These are phyloP conservation scores for Hoplias malabaricus DNA, from an alignment of 2,113 vertebrate genomes.

Conservation along the genomic window DNA sequence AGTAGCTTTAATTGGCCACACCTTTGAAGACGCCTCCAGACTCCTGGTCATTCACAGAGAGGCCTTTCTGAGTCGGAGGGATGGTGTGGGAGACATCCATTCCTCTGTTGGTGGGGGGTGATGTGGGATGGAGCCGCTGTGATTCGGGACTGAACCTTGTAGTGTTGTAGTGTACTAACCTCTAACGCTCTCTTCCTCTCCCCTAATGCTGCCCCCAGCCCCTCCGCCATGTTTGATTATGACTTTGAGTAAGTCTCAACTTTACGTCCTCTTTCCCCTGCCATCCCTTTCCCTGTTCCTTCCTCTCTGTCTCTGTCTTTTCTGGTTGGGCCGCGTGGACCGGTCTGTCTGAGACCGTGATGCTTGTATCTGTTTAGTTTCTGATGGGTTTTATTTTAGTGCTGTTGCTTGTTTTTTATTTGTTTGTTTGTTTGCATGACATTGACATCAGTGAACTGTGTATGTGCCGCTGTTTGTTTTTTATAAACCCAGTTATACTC, in stretches of 20 bases:
- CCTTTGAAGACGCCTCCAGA: no score
- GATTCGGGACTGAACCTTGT: constrained; percentile 44
- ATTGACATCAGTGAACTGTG: background rate
- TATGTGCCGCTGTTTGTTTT: background rate
- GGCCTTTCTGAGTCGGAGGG: no score
- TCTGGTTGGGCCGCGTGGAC: constrained; percentile 7
- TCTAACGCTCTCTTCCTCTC: constrained; percentile 94
- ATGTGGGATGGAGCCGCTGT: background rate
- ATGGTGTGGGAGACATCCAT: no score
- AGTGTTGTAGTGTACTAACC: constrained; percentile 92
- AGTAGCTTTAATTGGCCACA: no score
- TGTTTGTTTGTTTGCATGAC: constrained; percentile 32
- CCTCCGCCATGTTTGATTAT: constrained; percentile 99
- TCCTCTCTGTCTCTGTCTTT: constrained; percentile 31
- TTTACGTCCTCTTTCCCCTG: constrained; percentile 77
- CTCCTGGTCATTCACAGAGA: no score
- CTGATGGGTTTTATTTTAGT: background rate
- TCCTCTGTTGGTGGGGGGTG: background rate
- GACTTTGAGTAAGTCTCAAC: constrained; percentile 99
- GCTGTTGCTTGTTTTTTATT: background rate
- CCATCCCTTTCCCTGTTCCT: constrained; percentile 17
- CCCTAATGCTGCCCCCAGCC: constrained; percentile 89
- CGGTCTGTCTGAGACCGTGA: constrained; percentile 29
- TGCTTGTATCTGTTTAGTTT: background rate
- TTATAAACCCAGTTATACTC: background rate